A percentile compares a stretch with the other conserved stretches of the same genome.
These are phyloP conservation scores for Drosophila nigromelanica DNA, from an alignment of 1,140 invertebrate species.

Conservation along the genomic window DNA sequence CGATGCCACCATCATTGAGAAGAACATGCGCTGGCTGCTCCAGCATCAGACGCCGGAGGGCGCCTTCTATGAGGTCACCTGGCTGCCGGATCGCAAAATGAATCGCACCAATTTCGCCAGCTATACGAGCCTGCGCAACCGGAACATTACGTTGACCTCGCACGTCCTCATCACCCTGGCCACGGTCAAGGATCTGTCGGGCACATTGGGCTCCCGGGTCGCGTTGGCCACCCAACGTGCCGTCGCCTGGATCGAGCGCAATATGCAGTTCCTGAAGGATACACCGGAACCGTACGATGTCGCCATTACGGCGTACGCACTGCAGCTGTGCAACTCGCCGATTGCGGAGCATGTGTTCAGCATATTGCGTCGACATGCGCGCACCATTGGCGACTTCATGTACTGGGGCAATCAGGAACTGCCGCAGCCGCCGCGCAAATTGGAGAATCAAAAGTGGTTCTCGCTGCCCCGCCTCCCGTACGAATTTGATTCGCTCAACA, in stretches of 20 bases:
- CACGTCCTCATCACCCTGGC: conserved; percentile 94
- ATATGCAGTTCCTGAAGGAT: conserved; percentile 89
- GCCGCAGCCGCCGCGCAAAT: conserved; percentile 91
- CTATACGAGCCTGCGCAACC: conserved; percentile 85
- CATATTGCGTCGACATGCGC: conserved; percentile 88
- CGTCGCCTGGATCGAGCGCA: conserved; percentile 92
- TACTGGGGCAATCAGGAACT: conserved; percentile 93
- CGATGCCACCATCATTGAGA: conserved; percentile 92
- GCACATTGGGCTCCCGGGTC: conserved; percentile 89
- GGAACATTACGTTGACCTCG: conserved; percentile 94
- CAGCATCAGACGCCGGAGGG: conserved; percentile 91
- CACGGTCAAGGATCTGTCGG: conserved; percentile 91
- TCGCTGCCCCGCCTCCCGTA: conserved; percentile 93
- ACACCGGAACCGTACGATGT: conserved; percentile 92
- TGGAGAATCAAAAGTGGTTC: conserved; percentile 96
- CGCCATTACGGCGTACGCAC: conserved; percentile 94
- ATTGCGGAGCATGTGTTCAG: conserved; percentile 92
- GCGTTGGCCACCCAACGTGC: conserved; percentile 89
- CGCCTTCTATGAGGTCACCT: conserved; percentile 93
- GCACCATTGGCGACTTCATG: conserved; percentile 89
- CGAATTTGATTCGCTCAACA: conserved; percentile 95
- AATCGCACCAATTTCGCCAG: conserved; percentile 87
- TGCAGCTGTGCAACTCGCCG: conserved; percentile 91
- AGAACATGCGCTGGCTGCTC: conserved; percentile 91
- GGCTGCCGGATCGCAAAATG: conserved; percentile 92